Conservation (phyloP, 2,113 vertebrate genomes). For the Lichenostomus cassidix region DNA sequence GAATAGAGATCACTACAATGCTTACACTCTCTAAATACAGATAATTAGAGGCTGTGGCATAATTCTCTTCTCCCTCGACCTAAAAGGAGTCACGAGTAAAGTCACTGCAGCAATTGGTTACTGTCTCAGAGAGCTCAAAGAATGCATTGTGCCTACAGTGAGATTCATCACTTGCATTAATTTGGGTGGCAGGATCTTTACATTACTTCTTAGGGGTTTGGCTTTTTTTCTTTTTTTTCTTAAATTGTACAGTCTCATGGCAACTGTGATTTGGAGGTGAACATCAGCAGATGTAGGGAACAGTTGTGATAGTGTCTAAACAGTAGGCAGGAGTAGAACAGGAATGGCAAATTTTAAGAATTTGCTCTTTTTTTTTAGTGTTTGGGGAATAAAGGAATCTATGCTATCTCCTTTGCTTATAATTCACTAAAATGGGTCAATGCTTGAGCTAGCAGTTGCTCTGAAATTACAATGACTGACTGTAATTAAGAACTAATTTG, state of each 20-base stretch:
- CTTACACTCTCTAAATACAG: slow-evolving; percentile 40
- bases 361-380: neutral
- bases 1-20: slow-evolving; percentile 17
- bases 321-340: neutral
- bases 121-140: neutral
- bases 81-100: neutral
- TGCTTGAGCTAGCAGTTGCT: slow-evolving; percentile 57
- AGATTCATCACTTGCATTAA: neutral
- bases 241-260: neutral
- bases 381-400: slow-evolving; percentile 43
- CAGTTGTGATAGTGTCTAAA: neutral
- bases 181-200: neutral
- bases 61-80: slow-evolving; percentile 13
- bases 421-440: slow-evolving; percentile 66
- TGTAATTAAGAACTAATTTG: slow-evolving; percentile 71
- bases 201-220: neutral
- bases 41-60: slow-evolving; percentile 31
- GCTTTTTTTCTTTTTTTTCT: neutral
- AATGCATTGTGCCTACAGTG: neutral
- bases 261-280: neutral
- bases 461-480: slow-evolving; percentile 61
- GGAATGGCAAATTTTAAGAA: neutral
- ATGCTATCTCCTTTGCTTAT: slow-evolving; percentile 15
- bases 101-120: neutral
- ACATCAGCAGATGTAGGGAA: neutral